Percentiles rank a stretch among this genome's conserved stretches.
These are phyloP conservation scores for Ifrita kowaldi DNA, from an alignment of 2,113 vertebrate species.

Conservation along the genomic window DNA sequence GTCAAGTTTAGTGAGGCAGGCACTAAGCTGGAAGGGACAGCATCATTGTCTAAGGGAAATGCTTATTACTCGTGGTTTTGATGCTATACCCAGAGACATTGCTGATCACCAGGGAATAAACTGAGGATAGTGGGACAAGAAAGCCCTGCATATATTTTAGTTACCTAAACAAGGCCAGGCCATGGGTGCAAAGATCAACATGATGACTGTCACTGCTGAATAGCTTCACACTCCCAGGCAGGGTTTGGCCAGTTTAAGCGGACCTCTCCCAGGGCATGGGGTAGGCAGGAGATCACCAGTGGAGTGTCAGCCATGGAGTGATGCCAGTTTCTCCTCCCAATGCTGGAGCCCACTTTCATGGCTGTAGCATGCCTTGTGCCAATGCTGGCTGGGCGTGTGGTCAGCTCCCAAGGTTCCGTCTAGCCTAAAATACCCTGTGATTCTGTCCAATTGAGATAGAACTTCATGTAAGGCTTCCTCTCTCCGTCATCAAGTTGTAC, in stretches of 20 bases:
- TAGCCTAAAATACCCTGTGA: not conserved
- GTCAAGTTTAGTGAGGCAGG: not conserved
- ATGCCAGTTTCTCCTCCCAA: rapidly evolving
- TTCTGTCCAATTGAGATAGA: not conserved
- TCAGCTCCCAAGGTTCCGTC: not conserved
- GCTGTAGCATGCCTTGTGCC: not conserved
- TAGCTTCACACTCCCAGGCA: not conserved
- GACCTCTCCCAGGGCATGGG: not conserved
- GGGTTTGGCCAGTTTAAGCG: not conserved
- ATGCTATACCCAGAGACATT: not conserved
- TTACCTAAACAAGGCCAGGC: not conserved
- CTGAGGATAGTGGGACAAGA: not conserved
- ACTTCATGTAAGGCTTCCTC: not conserved
- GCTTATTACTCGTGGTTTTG: not conserved
- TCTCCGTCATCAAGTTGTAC: rapidly evolving
- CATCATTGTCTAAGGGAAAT: not conserved
- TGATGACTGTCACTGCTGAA: not conserved
- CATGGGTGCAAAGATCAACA: not conserved
- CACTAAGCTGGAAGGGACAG: not conserved
- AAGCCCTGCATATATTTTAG: not conserved
- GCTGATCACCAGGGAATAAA: not conserved
- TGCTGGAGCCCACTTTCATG: not conserved
- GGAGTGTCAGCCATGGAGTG: not conserved
- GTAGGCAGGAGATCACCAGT: not conserved
- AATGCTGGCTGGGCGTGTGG: rapidly evolving